phyloP scores from a whole-genome alignment of 35 echinoderm and acorn worm species.

The Ophiothrix spiculata region DNA sequence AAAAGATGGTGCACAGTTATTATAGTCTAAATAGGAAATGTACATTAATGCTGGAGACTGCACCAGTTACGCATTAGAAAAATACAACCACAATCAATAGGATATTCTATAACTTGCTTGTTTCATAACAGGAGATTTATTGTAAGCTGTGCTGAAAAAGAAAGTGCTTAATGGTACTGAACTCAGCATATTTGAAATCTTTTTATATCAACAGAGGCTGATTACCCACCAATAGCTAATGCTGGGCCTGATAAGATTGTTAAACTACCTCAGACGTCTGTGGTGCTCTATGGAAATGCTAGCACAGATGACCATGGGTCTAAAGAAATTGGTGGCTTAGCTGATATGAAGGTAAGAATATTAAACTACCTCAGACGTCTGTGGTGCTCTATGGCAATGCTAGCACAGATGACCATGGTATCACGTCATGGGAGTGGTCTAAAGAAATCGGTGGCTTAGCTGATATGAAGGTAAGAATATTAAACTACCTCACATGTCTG shows the following conservation, averaged over 20 bases:
- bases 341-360: constrained; percentile 63
- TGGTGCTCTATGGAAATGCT: constrained; percentile 60
- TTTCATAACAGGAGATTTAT: too few species aligned
- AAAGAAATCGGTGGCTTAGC: constrained; percentile 48
- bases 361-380: neutral
- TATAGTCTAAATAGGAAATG: too few species aligned
- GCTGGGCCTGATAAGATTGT: constrained; percentile 75
- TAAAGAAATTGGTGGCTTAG: constrained; percentile 42
- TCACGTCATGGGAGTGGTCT: constrained; percentile 67
- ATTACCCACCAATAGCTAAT: constrained; percentile 68
- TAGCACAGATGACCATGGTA: constrained; percentile 80
- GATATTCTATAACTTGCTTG: too few species aligned
- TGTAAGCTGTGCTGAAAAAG: too few species aligned
- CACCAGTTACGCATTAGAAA: too few species aligned
- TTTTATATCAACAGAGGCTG: constrained; percentile 50
- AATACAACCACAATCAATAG: too few species aligned
- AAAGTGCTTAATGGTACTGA: too few species aligned
- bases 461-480: constrained; percentile 59
- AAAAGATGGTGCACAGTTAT: too few species aligned
- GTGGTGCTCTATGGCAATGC: neutral
- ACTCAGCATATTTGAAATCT: too few species aligned
- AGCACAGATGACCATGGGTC: constrained; percentile 89
- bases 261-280: constrained; percentile 69
- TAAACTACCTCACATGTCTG: neutral
- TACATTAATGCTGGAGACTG: too few species aligned